Evolutionary conservation across 2,888 invertebrate species (phyloP), one percentile per base, ranked within the genome.

Genomic region (Camponotus fellah): DNA sequence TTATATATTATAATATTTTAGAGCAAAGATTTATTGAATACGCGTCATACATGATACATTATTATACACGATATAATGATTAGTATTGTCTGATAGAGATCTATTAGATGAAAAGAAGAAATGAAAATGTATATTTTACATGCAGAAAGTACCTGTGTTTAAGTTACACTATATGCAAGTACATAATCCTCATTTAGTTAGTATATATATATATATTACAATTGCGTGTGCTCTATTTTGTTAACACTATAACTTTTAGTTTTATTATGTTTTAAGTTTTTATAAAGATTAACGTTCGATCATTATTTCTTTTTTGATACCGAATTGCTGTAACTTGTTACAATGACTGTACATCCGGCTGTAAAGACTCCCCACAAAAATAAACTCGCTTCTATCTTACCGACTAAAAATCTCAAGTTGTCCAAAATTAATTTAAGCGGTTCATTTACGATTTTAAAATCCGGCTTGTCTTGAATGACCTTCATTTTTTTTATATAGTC

Each of bases 401-500:
- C 91, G 26, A 95, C 92, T 43, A 95, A 87, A 82, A 94, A 94
- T 88, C 96, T 94, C 17, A 96, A 89, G 74, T 92, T 92, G 91
- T 96, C 96, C 84, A 96, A 93, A 62, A 95, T 87, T 53, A 94
- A 92, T 91, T 95, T 96, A 91, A 95, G 93, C 46, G 95, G 89
- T 43, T 94, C 94, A 89, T 95, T 95, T 64, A 94, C 95, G 46
- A 93, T 86, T 84, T 93, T 92, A 4, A 93, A 93, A 21, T 92
- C 82, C 0, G 94, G 86, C 32, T 94, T 93, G 62, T 93, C 93
- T 64, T 94, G 93, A 81, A 96, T 93, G 72, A 96, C 93, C 91
- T 96, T 96, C 91, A 96, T 94, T 65, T 96, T 96, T 68, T 95
- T 95, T 65, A 97, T 93, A 91, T 96, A 96, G 60, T 96, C 96